Percentiles rank a stretch among this genome's conserved stretches.
phyloP scores from a whole-genome alignment of 92 coral and sea anemone species.

The Parazoanthus swiftii region DNA sequence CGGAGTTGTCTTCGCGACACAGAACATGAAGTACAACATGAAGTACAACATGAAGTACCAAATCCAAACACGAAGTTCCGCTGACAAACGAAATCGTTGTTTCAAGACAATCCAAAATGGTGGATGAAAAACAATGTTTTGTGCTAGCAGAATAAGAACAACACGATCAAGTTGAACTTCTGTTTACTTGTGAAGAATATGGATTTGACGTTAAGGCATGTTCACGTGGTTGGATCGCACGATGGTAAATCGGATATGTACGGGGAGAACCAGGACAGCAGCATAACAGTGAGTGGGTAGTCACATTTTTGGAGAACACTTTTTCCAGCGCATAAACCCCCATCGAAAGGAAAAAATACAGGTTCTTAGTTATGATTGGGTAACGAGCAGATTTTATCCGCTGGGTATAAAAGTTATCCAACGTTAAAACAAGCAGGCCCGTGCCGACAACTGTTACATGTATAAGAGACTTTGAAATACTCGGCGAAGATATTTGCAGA shows the following conservation, averaged over 20 bases:
- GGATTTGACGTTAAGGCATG: slow-evolving; percentile 39
- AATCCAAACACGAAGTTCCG: background rate
- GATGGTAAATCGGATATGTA: background rate
- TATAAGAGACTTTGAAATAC: too few relatives aligned
- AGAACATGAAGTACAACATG: background rate
- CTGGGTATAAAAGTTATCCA: too few relatives aligned
- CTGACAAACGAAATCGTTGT: slow-evolving; percentile 4
- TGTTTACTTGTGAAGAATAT: background rate
- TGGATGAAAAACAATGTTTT: background rate
- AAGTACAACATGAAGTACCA: background rate
- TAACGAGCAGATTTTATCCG: too few relatives aligned
- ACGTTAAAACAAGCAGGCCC: too few relatives aligned
- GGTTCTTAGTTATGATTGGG: background rate
- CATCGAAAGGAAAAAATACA: too few relatives aligned
- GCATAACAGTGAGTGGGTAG: slow-evolving; percentile 22
- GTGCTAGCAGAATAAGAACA: background rate
- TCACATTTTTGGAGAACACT: too few relatives aligned
- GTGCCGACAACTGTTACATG: too few relatives aligned
- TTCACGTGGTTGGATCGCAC: slow-evolving; percentile 15
- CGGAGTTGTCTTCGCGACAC: too few relatives aligned
- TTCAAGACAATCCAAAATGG: slow-evolving; percentile 18
- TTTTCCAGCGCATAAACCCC: background rate
- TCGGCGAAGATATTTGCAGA: too few relatives aligned
- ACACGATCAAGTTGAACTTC: background rate
- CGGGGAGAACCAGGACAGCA: background rate